These are phyloP conservation scores for Habropoda laboriosa DNA, from an alignment of 1,140 invertebrate genomes.

Conservation along the genomic window DNA sequence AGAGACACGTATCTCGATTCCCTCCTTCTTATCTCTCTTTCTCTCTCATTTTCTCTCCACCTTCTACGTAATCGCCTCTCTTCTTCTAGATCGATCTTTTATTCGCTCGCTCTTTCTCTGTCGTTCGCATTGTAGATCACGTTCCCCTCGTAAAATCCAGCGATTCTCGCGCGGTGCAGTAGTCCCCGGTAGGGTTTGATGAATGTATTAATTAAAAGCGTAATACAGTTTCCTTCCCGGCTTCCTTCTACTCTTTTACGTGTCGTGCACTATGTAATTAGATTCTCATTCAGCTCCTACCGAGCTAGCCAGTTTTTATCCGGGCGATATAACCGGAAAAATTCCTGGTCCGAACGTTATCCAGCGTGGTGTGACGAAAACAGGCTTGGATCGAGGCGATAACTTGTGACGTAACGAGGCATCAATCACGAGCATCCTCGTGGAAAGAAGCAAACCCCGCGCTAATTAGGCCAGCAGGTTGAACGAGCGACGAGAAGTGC, in stretches of 20 bases:
- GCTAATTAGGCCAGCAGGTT: constrained; percentile 13
- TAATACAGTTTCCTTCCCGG: constrained; percentile 16
- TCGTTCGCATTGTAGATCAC: constrained; percentile 6
- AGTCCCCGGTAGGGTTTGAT: constrained; percentile 23
- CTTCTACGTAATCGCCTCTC: background rate
- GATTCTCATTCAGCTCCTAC: background rate
- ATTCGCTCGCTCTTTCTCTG: constrained; percentile 1
- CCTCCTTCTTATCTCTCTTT: constrained; percentile 30
- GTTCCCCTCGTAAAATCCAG: constrained; percentile 26
- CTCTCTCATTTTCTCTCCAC: background rate
- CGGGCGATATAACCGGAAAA: background rate
- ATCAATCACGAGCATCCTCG: constrained; percentile 9
- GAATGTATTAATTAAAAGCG: constrained; percentile 57
- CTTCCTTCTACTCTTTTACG: constrained; percentile 10
- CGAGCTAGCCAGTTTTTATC: background rate
- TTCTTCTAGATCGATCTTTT: constrained; percentile 5
- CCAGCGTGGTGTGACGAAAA: constrained; percentile 15
- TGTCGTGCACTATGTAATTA: constrained; percentile 7
- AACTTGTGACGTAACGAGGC: constrained; percentile 18
- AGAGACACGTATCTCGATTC: constrained; percentile 66
- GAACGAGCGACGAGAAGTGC: background rate
- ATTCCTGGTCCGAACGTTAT: constrained; percentile 13
- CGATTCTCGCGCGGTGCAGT: background rate
- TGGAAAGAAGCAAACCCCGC: background rate
- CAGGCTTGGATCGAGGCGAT: background rate